phyloP scores from a whole-genome alignment of 2,113 vertebrate species.

The Rhinoptilus africanus region DNA sequence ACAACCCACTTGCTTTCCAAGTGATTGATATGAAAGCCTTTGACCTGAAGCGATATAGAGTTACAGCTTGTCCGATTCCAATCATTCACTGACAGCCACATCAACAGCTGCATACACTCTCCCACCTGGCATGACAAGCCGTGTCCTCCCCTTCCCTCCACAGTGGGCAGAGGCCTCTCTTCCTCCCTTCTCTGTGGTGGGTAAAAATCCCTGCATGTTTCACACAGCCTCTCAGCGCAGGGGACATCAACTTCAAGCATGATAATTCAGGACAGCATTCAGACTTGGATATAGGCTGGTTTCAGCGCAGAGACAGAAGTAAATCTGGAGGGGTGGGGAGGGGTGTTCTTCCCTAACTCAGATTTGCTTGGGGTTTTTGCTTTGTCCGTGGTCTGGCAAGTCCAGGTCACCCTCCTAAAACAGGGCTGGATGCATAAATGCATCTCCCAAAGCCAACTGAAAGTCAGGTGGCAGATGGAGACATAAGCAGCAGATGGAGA shows the following conservation, averaged over 20 bases:
- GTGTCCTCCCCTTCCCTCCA: background rate
- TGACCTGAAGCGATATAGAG: slow-evolving; percentile 25
- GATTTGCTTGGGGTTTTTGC: background rate
- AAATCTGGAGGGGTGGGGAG: background rate
- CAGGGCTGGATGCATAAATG: background rate
- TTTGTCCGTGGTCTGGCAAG: background rate
- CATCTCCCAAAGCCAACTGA: background rate
- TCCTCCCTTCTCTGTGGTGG: background rate
- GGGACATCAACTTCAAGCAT: background rate
- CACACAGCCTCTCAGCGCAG: background rate
- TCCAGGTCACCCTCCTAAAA: background rate
- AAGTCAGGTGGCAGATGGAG: background rate
- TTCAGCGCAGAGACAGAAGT: background rate
- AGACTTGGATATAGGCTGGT: background rate
- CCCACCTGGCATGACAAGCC: background rate
- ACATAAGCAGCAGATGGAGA: background rate
- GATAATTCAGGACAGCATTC: background rate
- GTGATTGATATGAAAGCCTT: background rate
- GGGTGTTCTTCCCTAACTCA: background rate
- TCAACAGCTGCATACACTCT: background rate
- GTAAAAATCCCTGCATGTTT: background rate
- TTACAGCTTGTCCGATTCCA: background rate
- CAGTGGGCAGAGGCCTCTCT: background rate
- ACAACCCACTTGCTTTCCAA: background rate
- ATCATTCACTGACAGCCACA: background rate